Evolutionary conservation across 2,888 invertebrate species (phyloP).

Genomic region (Phortica okadai): DNA sequence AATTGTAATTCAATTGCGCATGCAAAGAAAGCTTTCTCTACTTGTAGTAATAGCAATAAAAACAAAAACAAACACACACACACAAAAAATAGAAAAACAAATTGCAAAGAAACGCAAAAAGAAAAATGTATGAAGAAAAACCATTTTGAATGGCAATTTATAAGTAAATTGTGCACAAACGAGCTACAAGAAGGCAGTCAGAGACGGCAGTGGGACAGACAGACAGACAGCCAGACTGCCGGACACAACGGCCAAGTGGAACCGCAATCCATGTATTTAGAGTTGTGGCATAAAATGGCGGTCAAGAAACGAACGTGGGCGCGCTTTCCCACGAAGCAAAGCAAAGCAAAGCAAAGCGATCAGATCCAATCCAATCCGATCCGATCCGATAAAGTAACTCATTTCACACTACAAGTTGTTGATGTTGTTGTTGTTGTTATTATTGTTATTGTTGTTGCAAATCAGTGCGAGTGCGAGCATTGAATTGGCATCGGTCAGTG

Average conservation of each 20-base stretch:
- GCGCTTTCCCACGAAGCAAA: constrained; percentile 9
- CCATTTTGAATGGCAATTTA: no score
- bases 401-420: no score
- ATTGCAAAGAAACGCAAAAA: no score
- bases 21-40: no score
- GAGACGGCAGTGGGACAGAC: background rate
- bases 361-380: background rate
- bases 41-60: background rate
- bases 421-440: no score
- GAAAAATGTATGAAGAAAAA: no score
- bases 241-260: background rate
- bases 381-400: no score
- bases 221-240: no score
- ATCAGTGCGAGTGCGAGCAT: background rate
- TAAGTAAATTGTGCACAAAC: no score
- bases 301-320: background rate
- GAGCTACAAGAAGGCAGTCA: background rate
- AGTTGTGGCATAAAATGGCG: background rate
- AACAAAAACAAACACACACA: background rate
- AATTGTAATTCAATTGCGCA: no score
- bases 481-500: background rate
- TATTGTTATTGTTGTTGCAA: background rate
- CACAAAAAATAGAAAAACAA: background rate
- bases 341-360: no score
- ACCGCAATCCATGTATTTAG: background rate